Percentiles rank a stretch among this genome's conserved stretches.
Evolutionary conservation across 1,140 invertebrate genomes (phyloP).

Genomic region (Drosophila nigromelanica): DNA sequence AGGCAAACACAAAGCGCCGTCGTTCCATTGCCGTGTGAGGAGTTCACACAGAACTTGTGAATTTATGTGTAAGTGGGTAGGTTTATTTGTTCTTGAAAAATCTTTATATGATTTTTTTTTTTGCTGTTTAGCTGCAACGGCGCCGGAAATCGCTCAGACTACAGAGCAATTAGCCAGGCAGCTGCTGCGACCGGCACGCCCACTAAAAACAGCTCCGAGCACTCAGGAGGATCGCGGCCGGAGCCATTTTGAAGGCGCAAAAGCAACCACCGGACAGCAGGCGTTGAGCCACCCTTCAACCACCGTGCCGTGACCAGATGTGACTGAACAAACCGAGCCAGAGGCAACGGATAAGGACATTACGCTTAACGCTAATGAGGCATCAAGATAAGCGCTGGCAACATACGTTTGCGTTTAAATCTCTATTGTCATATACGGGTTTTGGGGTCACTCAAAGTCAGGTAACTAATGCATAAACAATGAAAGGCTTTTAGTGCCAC

Average conservation of each 20-base stretch:
- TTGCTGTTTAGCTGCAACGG: slow-evolving; percentile 36
- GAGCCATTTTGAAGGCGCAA: slow-evolving; percentile 22
- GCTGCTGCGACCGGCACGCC: slow-evolving; percentile 27
- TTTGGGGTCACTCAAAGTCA: slow-evolving; percentile 45
- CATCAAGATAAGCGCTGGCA: slow-evolving; percentile 30
- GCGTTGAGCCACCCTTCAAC: slow-evolving; percentile 6
- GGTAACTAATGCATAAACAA: slow-evolving; percentile 61
- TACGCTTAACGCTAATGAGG: slow-evolving; percentile 20
- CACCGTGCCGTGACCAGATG: slow-evolving; percentile 13
- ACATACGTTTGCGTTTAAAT: slow-evolving; percentile 8
- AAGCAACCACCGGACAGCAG: background rate
- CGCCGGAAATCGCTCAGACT: slow-evolving; percentile 67
- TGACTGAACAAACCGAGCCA: background rate
- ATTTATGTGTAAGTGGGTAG: slow-evolving; percentile 37
- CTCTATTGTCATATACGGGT: background rate
- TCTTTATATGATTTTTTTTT: background rate
- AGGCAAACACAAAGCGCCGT: slow-evolving; percentile 21
- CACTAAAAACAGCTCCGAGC: slow-evolving; percentile 2
- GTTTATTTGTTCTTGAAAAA: slow-evolving; percentile 1
- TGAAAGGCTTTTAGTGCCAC: slow-evolving; percentile 68
- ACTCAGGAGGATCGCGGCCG: background rate
- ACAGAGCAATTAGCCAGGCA: slow-evolving; percentile 51
- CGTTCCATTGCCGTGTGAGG: slow-evolving; percentile 53
- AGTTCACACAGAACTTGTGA: slow-evolving; percentile 80
- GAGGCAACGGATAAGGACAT: background rate